Evolutionary conservation across 2,888 invertebrate species (phyloP).

Genomic region (Aphrophora alni): DNA sequence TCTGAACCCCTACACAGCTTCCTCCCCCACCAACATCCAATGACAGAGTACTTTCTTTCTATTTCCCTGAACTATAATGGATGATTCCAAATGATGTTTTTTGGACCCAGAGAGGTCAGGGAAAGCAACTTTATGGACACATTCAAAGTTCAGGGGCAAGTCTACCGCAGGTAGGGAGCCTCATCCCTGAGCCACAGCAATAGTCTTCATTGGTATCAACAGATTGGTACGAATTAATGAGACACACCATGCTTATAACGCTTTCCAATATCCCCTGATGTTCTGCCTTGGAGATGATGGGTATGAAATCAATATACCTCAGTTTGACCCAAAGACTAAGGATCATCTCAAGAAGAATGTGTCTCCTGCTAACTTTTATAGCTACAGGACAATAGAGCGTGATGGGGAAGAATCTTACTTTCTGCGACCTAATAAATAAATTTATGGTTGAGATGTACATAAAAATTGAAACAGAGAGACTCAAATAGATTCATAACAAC

Average conservation of each 20-base stretch:
- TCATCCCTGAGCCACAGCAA: conserved; percentile 40
- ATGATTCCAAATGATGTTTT: conserved; percentile 40
- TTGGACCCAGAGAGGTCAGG: conserved; percentile 31
- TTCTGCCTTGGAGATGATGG: conserved; percentile 52
- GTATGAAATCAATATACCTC: conserved; percentile 47
- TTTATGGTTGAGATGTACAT: too few relatives aligned
- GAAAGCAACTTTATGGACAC: conserved; percentile 37
- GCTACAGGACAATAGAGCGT: conserved; percentile 46
- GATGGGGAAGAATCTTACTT: conserved; percentile 17
- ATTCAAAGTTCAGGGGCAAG: conserved; percentile 49
- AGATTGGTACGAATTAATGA: conserved; percentile 42
- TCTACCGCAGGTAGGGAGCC: conserved; percentile 46
- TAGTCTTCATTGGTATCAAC: conserved; percentile 45
- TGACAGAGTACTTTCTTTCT: not conserved
- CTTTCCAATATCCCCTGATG: conserved; percentile 53
- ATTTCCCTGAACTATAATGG: not conserved
- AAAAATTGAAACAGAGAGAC: too few relatives aligned
- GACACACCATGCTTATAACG: conserved; percentile 48
- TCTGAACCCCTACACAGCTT: not conserved
- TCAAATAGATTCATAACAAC: too few relatives aligned
- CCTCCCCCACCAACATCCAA: not conserved
- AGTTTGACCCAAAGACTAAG: conserved; percentile 36
- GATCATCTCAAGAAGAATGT: conserved; percentile 22
- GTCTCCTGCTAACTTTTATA: conserved; percentile 48
- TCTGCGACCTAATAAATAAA: too few relatives aligned